A percentile compares a stretch with the other conserved stretches of the same genome.
These are phyloP conservation scores for Limonius californicus DNA, from an alignment of 1,140 invertebrate genomes.

Conservation along the genomic window DNA sequence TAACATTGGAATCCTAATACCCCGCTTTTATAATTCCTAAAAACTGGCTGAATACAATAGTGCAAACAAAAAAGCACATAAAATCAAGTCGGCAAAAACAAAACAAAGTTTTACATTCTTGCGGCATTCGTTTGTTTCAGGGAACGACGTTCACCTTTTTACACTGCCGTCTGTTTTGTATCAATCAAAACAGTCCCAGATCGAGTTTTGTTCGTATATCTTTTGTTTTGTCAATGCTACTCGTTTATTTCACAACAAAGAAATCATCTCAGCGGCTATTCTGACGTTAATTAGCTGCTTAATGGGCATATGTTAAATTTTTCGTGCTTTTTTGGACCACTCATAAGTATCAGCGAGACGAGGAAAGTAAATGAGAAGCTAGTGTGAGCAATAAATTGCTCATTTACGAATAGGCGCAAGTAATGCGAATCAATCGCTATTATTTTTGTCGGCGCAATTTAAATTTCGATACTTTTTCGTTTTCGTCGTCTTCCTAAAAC, in stretches of 20 bases:
- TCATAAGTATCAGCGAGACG: conserved; percentile 18
- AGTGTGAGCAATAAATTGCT: too few species aligned
- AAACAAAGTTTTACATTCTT: conserved; percentile 37
- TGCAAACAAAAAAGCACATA: conserved; percentile 27
- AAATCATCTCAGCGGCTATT: conserved; percentile 40
- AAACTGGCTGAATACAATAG: conserved; percentile 40
- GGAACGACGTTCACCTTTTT: conserved; percentile 34
- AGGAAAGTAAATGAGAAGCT: too few species aligned
- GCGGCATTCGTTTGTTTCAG: conserved; percentile 40
- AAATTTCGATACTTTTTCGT: too few species aligned
- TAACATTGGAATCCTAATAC: conserved; percentile 38
- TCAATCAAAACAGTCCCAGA: conserved; percentile 38
- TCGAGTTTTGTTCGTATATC: conserved; percentile 27
- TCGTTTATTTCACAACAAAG: conserved; percentile 37
- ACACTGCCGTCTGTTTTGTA: conserved; percentile 42
- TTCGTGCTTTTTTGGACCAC: conserved; percentile 25
- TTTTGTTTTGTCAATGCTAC: conserved; percentile 30
- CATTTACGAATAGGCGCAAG: too few species aligned
- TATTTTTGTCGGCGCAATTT: too few species aligned
- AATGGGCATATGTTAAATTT: conserved; percentile 43
- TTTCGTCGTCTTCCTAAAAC: not conserved
- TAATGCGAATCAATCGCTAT: too few species aligned
- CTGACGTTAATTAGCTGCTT: conserved; percentile 41
- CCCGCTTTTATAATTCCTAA: conserved; percentile 37
- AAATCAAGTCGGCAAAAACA: conserved; percentile 32